A percentile compares a stretch with the other conserved stretches of the same genome.
These are phyloP conservation scores for Periophthalmodon schlosseri DNA, from an alignment of 2,113 vertebrate genomes.

Conservation along the genomic window DNA sequence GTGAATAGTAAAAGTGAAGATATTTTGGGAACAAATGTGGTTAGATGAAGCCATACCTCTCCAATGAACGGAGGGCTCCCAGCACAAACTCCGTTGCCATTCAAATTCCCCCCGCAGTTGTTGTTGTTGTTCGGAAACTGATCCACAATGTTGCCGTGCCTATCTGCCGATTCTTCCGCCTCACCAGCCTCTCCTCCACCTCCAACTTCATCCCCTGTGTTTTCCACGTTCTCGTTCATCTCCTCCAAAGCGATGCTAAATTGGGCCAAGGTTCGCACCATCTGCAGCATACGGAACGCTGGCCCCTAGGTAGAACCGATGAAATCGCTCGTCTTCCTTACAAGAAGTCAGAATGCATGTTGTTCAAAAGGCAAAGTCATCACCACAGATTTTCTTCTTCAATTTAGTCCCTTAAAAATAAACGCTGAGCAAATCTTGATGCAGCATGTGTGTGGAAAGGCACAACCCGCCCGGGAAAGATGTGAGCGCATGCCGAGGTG, in stretches of 20 bases:
- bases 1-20: neutral
- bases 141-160: slow-evolving; percentile 45
- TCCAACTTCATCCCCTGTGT: slow-evolving; percentile 74
- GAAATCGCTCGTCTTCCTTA: slow-evolving; percentile 31
- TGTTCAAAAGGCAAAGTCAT: slow-evolving; percentile 9
- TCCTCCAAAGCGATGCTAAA: slow-evolving; percentile 98
- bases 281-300: slow-evolving; percentile 90
- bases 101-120: slow-evolving; percentile 54
- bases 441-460: slow-evolving; percentile 11
- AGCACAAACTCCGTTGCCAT: slow-evolving; percentile 56
- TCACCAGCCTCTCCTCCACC: slow-evolving; percentile 43
- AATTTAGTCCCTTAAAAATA: slow-evolving; percentile 22
- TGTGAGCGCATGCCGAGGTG: slow-evolving; percentile 42
- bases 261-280: slow-evolving; percentile 96
- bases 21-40: slow-evolving; percentile 10
- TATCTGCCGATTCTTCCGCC: slow-evolving; percentile 54
- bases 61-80: slow-evolving; percentile 55
- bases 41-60: slow-evolving; percentile 74
- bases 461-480: slow-evolving; percentile 36
- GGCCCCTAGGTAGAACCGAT: slow-evolving; percentile 26
- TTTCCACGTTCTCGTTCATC: slow-evolving; percentile 89
- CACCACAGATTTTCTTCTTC: slow-evolving; percentile 8
- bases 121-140: slow-evolving; percentile 67
- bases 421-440: slow-evolving; percentile 10
- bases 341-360: slow-evolving; percentile 32